Evolutionary conservation across 2,797 vertebrate genomes (phyloP), one percentile per base, ranked within the genome.

Genomic region (Austrolebias charrua): DNA sequence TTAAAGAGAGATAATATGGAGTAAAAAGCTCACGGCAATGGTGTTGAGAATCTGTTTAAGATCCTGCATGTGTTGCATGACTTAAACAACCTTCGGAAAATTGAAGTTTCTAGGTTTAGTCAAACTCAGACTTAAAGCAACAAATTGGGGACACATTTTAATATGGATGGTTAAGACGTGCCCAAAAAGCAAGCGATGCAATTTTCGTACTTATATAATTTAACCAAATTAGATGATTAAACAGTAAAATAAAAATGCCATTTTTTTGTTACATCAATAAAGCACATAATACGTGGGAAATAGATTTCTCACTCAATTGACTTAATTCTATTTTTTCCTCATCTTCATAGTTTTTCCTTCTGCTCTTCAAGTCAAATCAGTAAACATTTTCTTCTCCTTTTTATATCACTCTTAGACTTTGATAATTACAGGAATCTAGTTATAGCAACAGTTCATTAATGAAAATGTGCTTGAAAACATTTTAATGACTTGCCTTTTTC

Each of bases 41-140:
- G 38, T 42, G 35, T 51, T 69, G 45, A 33, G n/a, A 45, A 19
- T 48, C 44, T 60, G 40, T 66, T 18, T 42, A 72, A 60, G 10
- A 4, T 57, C 10, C 18, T 33, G 14, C 29, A 20, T 74, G 61
- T 69, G 57, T 69, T 67, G 52, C 3, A 28, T 54, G 15, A 48
- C 40, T 71, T n/a, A 60, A 71, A 71, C 44, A 55, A 47, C 5
- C 29, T 11, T 60, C 9, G 38, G 42, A 60, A 48, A 61, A 1
- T 19, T 57, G 10, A 33, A 42, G 20, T 54, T 51, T 55, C 55
- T 64, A 75, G n/a, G 28, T 16, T 2, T 33, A 44, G 42, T 47
- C 11, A 50, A 46, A 44, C 49, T 16, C 49, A 1, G 44, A 59
- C 56, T 51, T 5, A 11, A 28, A 53, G 24, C 53, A 65, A 20